These are phyloP conservation scores for Lepidothrix coronata DNA, from an alignment of 2,113 vertebrate species.

Conservation along the genomic window DNA sequence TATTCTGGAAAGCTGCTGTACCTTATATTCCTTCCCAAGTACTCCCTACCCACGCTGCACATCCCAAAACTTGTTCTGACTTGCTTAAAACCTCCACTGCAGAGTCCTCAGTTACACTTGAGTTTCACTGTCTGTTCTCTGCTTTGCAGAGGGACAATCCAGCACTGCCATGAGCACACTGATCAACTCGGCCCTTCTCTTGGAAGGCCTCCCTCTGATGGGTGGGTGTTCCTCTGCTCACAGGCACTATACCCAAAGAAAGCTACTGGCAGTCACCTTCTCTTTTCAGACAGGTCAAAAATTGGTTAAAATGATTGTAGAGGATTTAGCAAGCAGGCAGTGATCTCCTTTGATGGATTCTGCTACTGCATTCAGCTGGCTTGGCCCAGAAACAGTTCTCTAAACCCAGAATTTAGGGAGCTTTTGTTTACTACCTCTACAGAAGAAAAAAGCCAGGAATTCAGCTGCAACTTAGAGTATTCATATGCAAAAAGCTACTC, in stretches of 20 bases:
- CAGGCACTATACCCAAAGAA: neutral
- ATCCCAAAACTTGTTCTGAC: neutral
- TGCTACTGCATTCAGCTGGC: neutral
- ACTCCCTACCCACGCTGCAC: neutral
- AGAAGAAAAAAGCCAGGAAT: neutral
- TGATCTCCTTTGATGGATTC: neutral
- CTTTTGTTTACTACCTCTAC: neutral
- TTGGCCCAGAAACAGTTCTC: neutral
- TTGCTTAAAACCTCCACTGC: neutral
- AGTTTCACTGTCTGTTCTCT: neutral
- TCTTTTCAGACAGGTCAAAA: neutral
- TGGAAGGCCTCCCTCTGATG: neutral
- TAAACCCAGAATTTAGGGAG: neutral
- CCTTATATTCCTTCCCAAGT: neutral
- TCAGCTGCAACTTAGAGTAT: neutral
- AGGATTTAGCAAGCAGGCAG: neutral
- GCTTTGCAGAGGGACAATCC: neutral
- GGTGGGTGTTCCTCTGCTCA: neutral
- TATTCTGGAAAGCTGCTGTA: neutral
- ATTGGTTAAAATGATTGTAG: neutral
- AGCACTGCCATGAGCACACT: fast-evolving
- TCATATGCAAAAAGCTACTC: neutral
- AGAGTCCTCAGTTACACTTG: neutral
- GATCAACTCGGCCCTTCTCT: neutral
- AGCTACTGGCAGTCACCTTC: neutral